Conservation (phyloP, 1,140 invertebrate species). For the Adoxophyes honmai region DNA sequence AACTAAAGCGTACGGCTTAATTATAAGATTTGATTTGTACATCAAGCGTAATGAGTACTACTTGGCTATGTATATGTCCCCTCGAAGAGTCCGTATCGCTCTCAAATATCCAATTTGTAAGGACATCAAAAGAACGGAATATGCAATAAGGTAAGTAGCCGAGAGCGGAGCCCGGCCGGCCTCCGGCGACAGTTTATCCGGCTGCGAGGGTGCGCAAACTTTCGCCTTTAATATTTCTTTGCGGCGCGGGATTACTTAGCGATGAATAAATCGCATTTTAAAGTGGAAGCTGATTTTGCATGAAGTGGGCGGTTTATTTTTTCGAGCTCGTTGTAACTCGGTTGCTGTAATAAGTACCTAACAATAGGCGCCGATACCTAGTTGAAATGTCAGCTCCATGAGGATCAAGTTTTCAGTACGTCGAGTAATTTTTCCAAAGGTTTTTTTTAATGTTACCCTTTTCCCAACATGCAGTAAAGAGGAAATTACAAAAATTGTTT, state of each 20-base stretch:
- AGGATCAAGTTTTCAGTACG: too few species aligned
- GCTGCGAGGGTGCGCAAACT: constrained; percentile 40
- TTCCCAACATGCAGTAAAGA: too few species aligned
- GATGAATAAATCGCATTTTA: constrained; percentile 44
- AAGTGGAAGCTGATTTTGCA: constrained; percentile 11
- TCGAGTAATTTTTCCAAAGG: too few species aligned
- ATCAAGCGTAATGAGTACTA: not conserved
- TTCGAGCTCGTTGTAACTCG: not conserved
- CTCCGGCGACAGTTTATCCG: constrained; percentile 25
- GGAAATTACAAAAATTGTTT: too few species aligned
- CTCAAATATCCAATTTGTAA: not conserved
- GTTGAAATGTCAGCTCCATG: constrained; percentile 32
- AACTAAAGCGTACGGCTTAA: not conserved
- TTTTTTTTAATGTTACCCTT: too few species aligned
- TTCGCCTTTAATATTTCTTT: constrained; percentile 42
- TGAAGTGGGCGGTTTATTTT: too few species aligned
- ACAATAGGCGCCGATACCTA: too few species aligned
- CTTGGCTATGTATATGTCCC: not conserved
- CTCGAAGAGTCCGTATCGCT: not conserved
- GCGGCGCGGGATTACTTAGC: constrained; percentile 33
- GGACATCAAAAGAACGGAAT: constrained; percentile 10
- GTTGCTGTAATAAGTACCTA: too few species aligned
- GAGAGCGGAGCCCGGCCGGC: not conserved
- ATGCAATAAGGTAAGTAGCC: constrained; percentile 10
- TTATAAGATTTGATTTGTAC: not conserved